Percentiles rank a stretch among this genome's conserved stretches.
Conservation (phyloP, 1,140 invertebrate species). For the Grapholita molesta region DNA sequence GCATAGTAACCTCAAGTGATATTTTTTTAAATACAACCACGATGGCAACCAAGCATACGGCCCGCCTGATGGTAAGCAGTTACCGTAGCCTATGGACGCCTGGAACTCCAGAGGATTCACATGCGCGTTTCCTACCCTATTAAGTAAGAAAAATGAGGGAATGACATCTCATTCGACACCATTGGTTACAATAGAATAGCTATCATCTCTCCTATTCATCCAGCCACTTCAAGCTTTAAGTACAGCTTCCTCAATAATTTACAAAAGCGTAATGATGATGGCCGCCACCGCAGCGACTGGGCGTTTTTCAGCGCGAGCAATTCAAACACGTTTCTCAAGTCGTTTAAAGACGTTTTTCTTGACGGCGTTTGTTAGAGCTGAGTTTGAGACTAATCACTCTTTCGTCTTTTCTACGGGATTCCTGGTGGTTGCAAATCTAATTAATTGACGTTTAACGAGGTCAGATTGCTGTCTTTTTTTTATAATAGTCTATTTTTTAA, state of each 20-base stretch:
- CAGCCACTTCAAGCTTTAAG: neutral
- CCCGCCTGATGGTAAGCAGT: too few relatives aligned
- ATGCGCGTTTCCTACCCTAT: too few relatives aligned
- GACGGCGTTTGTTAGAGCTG: neutral
- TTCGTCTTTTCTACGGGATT: conserved; percentile 1
- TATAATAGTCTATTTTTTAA: neutral
- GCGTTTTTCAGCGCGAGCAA: neutral
- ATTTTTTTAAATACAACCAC: too few relatives aligned
- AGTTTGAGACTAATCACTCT: conserved; percentile 5
- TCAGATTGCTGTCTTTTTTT: neutral
- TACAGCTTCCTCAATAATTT: neutral
- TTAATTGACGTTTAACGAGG: conserved; percentile 3
- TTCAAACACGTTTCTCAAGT: neutral
- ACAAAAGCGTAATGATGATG: neutral
- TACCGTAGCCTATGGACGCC: too few relatives aligned
- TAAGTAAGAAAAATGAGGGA: too few relatives aligned
- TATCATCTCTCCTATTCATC: neutral
- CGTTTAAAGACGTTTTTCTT: conserved; percentile 4
- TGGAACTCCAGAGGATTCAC: too few relatives aligned
- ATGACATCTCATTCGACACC: neutral
- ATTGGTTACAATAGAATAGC: neutral
- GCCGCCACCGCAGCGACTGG: neutral
- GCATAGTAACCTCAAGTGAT: too few relatives aligned
- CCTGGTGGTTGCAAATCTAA: conserved; percentile 9
- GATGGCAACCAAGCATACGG: too few relatives aligned